These are phyloP conservation scores for Linnaemya tessellans DNA, from an alignment of 2,888 invertebrate genomes.

Conservation along the genomic window DNA sequence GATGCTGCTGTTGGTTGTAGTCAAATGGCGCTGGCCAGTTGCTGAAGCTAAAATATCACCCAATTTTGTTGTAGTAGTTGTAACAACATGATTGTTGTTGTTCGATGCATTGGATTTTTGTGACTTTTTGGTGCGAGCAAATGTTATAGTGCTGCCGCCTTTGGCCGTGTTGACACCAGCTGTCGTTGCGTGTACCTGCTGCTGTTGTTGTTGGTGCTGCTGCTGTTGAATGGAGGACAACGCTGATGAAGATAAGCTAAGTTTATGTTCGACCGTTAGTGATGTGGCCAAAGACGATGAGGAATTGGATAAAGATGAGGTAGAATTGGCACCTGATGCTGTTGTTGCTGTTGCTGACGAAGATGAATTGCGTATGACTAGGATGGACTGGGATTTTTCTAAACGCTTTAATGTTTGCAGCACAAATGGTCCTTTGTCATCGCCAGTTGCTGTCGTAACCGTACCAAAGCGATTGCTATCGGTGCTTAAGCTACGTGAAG, in stretches of 20 bases:
- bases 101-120: constrained; percentile 71
- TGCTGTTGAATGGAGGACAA: constrained; percentile 69
- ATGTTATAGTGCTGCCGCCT: constrained; percentile 76
- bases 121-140: constrained; percentile 77
- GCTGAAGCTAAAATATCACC: constrained; percentile 72
- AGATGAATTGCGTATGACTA: constrained; percentile 80
- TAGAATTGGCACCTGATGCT: constrained; percentile 71
- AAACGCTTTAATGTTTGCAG: constrained; percentile 83
- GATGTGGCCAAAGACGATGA: constrained; percentile 69
- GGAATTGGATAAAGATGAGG: constrained; percentile 67
- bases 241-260: constrained; percentile 73
- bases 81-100: constrained; percentile 52
- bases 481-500: constrained; percentile 80
- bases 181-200: constrained; percentile 68
- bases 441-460: constrained; percentile 68
- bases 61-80: constrained; percentile 71
- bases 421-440: constrained; percentile 81
- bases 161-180: constrained; percentile 74
- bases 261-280: constrained; percentile 69
- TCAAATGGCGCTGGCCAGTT: constrained; percentile 68
- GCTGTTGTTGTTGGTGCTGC: constrained; percentile 53
- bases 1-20: constrained; percentile 34
- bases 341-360: constrained; percentile 69
- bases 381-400: constrained; percentile 83
- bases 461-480: constrained; percentile 78